Percentiles rank a stretch among this genome's conserved stretches.
phyloP scores from a whole-genome alignment of 2,797 vertebrate genomes.

The Manis pentadactyla region DNA sequence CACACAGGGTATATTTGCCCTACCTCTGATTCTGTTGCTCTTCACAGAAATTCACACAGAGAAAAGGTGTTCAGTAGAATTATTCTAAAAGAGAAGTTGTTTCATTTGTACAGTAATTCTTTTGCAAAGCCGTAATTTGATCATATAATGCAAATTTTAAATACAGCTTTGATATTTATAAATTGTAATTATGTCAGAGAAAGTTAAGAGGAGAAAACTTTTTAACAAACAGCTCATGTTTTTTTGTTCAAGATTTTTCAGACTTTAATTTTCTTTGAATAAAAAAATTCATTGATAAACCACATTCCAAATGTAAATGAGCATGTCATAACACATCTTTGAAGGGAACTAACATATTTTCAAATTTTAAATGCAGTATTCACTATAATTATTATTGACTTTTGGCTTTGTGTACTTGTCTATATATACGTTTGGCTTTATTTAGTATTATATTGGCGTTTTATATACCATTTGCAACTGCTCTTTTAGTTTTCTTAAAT shows the following conservation, averaged over 20 bases:
- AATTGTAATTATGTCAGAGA: neutral
- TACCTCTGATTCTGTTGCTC: neutral
- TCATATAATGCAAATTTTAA: neutral
- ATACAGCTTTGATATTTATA: neutral
- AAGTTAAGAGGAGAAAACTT: neutral
- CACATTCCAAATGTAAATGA: neutral
- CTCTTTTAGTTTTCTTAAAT: conserved; percentile 9
- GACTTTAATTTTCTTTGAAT: neutral
- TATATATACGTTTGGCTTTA: too few species aligned
- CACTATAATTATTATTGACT: neutral
- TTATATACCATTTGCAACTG: neutral
- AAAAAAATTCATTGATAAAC: conserved; percentile 1
- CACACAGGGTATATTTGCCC: neutral
- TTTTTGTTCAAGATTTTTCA: conserved; percentile 10
- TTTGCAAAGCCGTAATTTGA: conserved; percentile 1
- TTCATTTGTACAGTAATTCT: neutral
- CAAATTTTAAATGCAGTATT: neutral
- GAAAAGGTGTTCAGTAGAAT: neutral
- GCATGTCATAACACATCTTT: neutral
- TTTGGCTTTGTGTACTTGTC: neutral
- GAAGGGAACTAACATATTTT: neutral
- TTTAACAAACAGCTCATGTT: neutral
- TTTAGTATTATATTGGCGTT: too few species aligned
- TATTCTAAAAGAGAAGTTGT: neutral
- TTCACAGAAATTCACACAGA: neutral